Evolutionary conservation across 2,888 invertebrate genomes (phyloP), one percentile per base, ranked within the genome.

Genomic region (Schrankia costaestrigalis): DNA sequence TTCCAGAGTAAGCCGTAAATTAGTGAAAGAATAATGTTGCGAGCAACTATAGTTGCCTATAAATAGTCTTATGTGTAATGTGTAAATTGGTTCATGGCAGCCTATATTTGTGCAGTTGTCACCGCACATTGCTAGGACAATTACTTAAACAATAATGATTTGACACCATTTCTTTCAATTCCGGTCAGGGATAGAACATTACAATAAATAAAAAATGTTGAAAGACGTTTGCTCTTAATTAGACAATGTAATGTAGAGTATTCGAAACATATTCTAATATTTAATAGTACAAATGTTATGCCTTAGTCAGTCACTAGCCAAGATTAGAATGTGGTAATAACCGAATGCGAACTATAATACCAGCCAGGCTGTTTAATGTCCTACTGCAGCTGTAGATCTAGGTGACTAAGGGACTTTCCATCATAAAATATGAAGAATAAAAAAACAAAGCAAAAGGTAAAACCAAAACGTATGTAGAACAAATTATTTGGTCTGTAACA

Each of bases 51-150:
- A 43, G 49, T 61, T 35, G 19, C 11, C 58, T 68, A 61, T 65
- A 72, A 70, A 71, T 66, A 63, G 67, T 65, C 52, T 47, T 63
- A 58, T 69, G 61, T 71, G 73, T 72, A 56, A 63, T 55, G 56
- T 66, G 67, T 74, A 77, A 80, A 79, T 81, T 80, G 69, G 80
- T 78, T 74, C 78, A 81, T 68, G 76, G 77, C 59, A 64, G 56
- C 56, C 53, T 43, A 38, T 71, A 65, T 83, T 83, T 81, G 69
- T 62, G 42, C 81, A 83, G 82, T 68, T 82, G 80, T 50, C 52
- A 46, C 43, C 33, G 38, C 37, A 54, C 56, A 57, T 51, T 52
- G 56, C 64, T 71, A 56, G 56, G 65, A 65, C 72, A 71, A 73
- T 71, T 73, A 74, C 66, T 57, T 51, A 60, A 57, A 69, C 65